Conservation (phyloP, 2,888 invertebrate genomes). For the Drosophila affinis region DNA sequence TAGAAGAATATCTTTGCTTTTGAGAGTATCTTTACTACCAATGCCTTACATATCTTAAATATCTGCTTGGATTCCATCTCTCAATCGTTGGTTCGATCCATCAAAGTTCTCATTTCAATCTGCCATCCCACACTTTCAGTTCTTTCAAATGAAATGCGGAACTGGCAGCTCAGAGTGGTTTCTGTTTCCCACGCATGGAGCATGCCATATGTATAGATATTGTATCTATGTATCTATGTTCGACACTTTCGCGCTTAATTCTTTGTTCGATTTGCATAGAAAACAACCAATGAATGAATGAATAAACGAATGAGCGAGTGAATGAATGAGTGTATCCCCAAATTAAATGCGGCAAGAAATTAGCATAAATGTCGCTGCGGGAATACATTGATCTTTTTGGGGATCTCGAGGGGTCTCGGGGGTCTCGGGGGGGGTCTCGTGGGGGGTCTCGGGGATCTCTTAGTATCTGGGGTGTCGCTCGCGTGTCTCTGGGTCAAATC, state of each 20-base stretch:
- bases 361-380: constrained; percentile 48
- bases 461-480: constrained; percentile 2
- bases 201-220: neutral
- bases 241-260: constrained; percentile 63
- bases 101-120: too few species aligned
- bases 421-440: too few species aligned
- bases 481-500: constrained; percentile 28
- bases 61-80: too few species aligned
- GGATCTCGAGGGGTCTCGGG: neutral
- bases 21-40: too few species aligned
- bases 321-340: constrained; percentile 8
- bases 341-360: constrained; percentile 40
- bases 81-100: too few species aligned
- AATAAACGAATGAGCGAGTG: constrained; percentile 27
- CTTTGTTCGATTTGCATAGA: constrained; percentile 61
- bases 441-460: neutral
- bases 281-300: constrained; percentile 15
- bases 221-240: constrained; percentile 16
- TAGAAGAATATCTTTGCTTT: too few species aligned
- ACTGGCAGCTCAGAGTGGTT: neutral
- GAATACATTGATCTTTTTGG: constrained; percentile 35
- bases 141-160: constrained; percentile 22
- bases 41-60: too few species aligned
- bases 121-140: constrained; percentile 8
- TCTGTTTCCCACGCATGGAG: neutral